A percentile compares a stretch with the other conserved stretches of the same genome.
phyloP scores from a whole-genome alignment of 2,113 vertebrate genomes.

The Centropus bengalensis region DNA sequence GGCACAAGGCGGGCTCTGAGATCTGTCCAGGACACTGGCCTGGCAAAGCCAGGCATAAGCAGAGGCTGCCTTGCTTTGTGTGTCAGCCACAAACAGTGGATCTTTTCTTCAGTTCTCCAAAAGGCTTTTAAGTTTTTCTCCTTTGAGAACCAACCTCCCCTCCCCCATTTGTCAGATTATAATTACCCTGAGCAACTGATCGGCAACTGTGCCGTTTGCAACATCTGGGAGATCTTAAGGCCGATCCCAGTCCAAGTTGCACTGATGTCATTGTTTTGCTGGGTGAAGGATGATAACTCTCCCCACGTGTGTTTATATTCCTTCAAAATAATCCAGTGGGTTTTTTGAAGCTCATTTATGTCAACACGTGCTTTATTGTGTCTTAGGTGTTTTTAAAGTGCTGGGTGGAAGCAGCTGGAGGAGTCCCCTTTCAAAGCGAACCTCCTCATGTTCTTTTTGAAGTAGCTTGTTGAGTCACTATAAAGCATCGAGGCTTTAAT shows the following conservation, averaged over 20 bases:
- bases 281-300: constrained; percentile 54
- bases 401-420: constrained; percentile 22
- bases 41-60: neutral
- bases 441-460: neutral
- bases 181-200: constrained; percentile 1
- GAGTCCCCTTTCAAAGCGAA: neutral
- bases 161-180: constrained; percentile 10
- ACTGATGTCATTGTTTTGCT: constrained; percentile 71
- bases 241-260: constrained; percentile 47
- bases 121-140: neutral
- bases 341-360: constrained; percentile 55
- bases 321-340: constrained; percentile 46
- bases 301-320: constrained; percentile 38
- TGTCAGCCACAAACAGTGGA: neutral
- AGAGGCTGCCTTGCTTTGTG: neutral
- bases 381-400: constrained; percentile 32
- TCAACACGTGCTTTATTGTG: constrained; percentile 43
- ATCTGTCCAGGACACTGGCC: accelerated
- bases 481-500: neutral
- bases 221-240: constrained; percentile 65
- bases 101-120: neutral
- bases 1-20: neutral
- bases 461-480: neutral
- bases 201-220: neutral
- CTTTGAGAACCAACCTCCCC: neutral